phyloP scores from a whole-genome alignment of 2,888 invertebrate species.

The Ormyrus nitidulus region DNA sequence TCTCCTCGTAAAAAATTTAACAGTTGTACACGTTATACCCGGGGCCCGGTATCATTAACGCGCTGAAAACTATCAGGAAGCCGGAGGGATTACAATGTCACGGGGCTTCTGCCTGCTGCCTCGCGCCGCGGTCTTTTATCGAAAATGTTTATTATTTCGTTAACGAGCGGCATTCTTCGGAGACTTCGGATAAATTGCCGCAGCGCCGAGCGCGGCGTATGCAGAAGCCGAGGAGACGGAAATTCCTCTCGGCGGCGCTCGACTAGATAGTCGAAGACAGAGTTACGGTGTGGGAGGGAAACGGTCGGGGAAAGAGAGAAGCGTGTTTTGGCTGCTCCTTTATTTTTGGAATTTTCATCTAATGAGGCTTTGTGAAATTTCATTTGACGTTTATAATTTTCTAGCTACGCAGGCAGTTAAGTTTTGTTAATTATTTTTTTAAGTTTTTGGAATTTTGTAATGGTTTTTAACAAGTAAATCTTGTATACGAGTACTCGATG shows the following conservation, averaged over 20 bases:
- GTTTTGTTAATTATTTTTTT: no score
- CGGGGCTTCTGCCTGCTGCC: not conserved
- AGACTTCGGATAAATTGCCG: conserved; percentile 25
- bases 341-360: not conserved
- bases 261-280: not conserved
- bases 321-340: not conserved
- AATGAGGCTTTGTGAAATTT: not conserved
- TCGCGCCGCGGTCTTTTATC: conserved; percentile 49
- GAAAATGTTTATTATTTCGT: conserved; percentile 56
- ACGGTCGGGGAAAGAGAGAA: conserved; percentile 1
- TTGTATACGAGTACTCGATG: no score
- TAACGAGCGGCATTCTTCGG: conserved; percentile 51
- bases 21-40: no score
- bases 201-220: not conserved
- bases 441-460: no score
- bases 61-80: conserved; percentile 1
- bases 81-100: conserved; percentile 19
- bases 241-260: no score
- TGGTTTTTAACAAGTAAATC: no score
- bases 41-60: no score
- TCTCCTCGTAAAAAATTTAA: no score
- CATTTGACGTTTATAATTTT: no score
- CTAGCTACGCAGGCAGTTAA: no score
- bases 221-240: no score
- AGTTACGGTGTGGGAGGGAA: not conserved